These are phyloP conservation scores for Enteromius fasciolatus DNA, from an alignment of 2,797 vertebrate species.

Conservation along the genomic window DNA sequence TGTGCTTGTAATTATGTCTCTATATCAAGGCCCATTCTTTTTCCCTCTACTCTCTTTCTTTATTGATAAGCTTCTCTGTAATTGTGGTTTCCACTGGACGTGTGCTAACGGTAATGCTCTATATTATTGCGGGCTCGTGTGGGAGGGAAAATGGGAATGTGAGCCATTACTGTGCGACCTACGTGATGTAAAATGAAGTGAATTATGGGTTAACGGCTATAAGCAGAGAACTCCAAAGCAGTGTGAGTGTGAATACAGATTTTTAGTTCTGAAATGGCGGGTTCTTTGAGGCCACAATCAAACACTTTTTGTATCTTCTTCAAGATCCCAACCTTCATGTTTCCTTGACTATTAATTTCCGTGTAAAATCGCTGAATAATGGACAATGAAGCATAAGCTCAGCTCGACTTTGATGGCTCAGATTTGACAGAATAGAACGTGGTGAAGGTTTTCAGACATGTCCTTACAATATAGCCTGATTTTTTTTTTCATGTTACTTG, in stretches of 20 bases:
- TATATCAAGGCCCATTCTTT: constrained; percentile 37
- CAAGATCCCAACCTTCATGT: background rate
- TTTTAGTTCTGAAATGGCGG: background rate
- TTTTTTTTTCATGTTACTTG: constrained; percentile 39
- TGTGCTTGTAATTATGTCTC: constrained; percentile 57
- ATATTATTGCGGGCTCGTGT: constrained; percentile 41
- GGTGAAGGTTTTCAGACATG: constrained; percentile 32
- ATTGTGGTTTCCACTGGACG: constrained; percentile 45
- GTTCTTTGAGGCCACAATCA: background rate
- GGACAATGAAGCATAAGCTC: constrained; percentile 14
- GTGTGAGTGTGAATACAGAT: constrained; percentile 17
- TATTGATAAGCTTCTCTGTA: constrained; percentile 53
- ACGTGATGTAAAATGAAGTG: constrained; percentile 15
- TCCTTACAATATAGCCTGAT: constrained; percentile 21
- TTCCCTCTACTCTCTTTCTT: constrained; percentile 25
- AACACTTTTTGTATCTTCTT: background rate
- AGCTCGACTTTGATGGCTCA: constrained; percentile 25
- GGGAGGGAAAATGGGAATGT: constrained; percentile 29
- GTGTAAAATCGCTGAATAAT: constrained; percentile 18
- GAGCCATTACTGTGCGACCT: constrained; percentile 24
- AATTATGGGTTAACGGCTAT: constrained; percentile 23
- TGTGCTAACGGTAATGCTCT: constrained; percentile 39
- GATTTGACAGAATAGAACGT: constrained; percentile 13
- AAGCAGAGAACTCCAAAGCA: background rate
- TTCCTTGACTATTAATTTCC: background rate